These are phyloP conservation scores for Trichacis sp. DNA, from an alignment of 2,888 invertebrate species.

Conservation along the genomic window DNA sequence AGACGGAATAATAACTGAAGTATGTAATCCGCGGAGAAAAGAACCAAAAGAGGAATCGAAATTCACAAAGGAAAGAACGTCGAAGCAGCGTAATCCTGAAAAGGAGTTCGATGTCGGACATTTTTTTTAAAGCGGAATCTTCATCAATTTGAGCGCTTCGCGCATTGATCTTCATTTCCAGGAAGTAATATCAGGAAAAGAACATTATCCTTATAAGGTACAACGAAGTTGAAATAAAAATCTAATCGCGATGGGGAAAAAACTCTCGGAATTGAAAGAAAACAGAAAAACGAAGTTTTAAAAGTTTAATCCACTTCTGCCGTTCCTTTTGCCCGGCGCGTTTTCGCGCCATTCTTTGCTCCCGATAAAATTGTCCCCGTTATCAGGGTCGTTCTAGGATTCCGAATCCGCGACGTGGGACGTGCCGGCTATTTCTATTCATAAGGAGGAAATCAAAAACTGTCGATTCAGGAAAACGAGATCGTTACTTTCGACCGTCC, in stretches of 20 bases:
- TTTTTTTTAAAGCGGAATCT: neutral
- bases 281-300: conserved; percentile 12
- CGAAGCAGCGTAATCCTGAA: neutral
- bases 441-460: neutral
- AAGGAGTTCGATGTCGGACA: neutral
- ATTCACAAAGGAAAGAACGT: neutral
- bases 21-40: conserved; percentile 9
- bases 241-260: conserved; percentile 18
- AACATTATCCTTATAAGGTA: neutral
- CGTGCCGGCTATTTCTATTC: neutral
- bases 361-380: conserved; percentile 5
- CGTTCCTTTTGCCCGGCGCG: conserved; percentile 4
- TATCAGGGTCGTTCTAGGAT: conserved; percentile 1
- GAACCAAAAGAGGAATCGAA: neutral
- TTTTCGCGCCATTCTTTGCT: conserved; percentile 13
- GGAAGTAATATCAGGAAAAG: too few species aligned
- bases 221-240: conserved; percentile 1
- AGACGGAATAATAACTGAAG: conserved; percentile 10
- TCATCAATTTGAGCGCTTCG: neutral
- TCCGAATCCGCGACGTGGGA: neutral
- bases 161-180: neutral
- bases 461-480: neutral
- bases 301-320: conserved; percentile 24
- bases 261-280: conserved; percentile 24
- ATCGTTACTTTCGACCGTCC: neutral